Evolutionary conservation across 2,113 vertebrate genomes (phyloP).

Genomic region (Sylvietta virens): DNA sequence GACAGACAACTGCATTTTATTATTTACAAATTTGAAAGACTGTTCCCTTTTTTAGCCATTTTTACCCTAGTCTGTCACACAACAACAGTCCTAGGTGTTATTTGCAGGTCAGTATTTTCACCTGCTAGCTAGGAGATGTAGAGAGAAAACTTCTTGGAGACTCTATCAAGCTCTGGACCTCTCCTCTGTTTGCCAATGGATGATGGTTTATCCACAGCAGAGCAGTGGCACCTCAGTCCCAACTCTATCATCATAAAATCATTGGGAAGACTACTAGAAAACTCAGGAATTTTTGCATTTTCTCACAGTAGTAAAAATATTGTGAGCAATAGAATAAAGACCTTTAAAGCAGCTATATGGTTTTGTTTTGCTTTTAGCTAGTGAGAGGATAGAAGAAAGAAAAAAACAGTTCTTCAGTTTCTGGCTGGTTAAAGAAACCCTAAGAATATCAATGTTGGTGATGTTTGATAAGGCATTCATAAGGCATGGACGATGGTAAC

Average conservation of each 20-base stretch:
- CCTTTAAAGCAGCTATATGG: background rate
- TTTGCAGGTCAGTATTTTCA: background rate
- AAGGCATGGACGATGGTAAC: background rate
- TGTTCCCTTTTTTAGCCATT: background rate
- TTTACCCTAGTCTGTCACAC: background rate
- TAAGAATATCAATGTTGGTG: background rate
- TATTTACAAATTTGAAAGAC: background rate
- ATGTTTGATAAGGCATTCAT: background rate
- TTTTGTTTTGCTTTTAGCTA: background rate
- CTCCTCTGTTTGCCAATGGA: background rate
- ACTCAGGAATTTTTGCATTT: background rate
- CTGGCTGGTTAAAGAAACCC: background rate
- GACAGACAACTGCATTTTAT: background rate
- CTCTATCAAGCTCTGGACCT: background rate
- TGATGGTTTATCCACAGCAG: background rate
- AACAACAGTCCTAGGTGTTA: background rate
- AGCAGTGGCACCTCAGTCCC: background rate
- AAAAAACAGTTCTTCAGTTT: background rate
- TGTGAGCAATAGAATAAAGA: background rate
- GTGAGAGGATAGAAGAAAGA: background rate
- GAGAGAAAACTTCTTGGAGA: background rate
- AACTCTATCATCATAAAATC: background rate
- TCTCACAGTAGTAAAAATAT: background rate
- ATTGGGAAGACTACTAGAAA: background rate
- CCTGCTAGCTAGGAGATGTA: background rate